These are phyloP conservation scores for Caenorhabditis sp. DNA, from an alignment of 2,888 invertebrate genomes.

Conservation along the genomic window DNA sequence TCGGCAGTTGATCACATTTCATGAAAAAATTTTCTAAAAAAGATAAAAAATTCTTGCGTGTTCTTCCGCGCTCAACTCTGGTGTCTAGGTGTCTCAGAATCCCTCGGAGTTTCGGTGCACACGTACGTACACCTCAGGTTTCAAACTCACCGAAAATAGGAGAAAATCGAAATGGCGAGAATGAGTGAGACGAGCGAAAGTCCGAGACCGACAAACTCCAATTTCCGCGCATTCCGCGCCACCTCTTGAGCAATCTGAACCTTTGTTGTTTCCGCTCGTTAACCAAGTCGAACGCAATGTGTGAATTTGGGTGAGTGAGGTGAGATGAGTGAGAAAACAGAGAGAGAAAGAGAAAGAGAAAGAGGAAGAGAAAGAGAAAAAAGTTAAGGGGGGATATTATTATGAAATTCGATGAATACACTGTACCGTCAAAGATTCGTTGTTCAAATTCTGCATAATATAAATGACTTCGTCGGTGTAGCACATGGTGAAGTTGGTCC, in stretches of 20 bases:
- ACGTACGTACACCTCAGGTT: neutral
- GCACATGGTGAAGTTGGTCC: conserved; percentile 79
- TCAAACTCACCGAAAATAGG: conserved; percentile 85
- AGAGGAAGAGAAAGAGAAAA: conserved; percentile 1
- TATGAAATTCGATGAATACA: conserved; percentile 1
- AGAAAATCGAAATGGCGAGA: conserved; percentile 88
- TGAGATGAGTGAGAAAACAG: conserved; percentile 13
- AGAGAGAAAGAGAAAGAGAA: conserved; percentile 20
- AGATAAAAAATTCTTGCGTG: too few relatives aligned
- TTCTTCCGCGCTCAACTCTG: too few relatives aligned
- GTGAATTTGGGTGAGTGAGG: conserved; percentile 7
- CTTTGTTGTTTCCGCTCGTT: too few relatives aligned
- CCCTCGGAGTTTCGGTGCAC: neutral
- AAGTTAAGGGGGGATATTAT: neutral
- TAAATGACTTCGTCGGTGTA: conserved; percentile 75
- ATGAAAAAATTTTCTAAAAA: too few relatives aligned
- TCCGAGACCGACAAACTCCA: conserved; percentile 88
- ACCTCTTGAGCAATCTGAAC: conserved; percentile 87
- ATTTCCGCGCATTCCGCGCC: conserved; percentile 87
- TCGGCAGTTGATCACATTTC: too few relatives aligned
- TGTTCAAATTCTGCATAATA: conserved; percentile 77
- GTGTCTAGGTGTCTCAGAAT: too few relatives aligned
- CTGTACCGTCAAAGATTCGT: conserved; percentile 74
- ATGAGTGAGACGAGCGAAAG: conserved; percentile 87
- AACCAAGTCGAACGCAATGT: too few relatives aligned